phyloP scores from a whole-genome alignment of 2,797 vertebrate genomes.

The Chloroceryle amazona region DNA sequence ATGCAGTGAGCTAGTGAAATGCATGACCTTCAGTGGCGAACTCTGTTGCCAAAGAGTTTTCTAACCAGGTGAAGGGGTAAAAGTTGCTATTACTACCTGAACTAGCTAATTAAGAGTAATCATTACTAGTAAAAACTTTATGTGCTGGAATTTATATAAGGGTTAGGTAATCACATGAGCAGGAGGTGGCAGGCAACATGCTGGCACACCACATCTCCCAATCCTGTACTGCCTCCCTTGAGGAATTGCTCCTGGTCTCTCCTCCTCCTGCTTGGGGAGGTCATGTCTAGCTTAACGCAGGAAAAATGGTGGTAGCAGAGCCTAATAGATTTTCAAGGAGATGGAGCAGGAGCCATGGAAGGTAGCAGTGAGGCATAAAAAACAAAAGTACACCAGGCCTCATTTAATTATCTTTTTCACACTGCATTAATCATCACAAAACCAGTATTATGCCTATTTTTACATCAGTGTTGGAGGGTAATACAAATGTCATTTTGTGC shows the following conservation, averaged over 20 bases:
- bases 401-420: constrained; percentile 83
- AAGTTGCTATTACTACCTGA: neutral
- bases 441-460: constrained; percentile 78
- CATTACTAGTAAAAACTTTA: neutral
- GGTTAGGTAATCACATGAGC: neutral
- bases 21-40: neutral
- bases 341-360: constrained; percentile 61
- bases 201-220: accelerated
- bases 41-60: neutral
- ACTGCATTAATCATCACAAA: constrained; percentile 82
- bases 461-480: constrained; percentile 73
- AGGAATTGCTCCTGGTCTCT: neutral
- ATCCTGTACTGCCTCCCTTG: neutral
- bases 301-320: constrained; percentile 26
- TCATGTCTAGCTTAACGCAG: neutral
- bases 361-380: constrained; percentile 68
- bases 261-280: neutral
- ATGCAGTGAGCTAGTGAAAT: neutral
- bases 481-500: constrained; percentile 75
- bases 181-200: neutral
- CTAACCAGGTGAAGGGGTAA: neutral
- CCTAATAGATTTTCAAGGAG: constrained; percentile 70
- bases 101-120: neutral
- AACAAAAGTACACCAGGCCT: constrained; percentile 77
- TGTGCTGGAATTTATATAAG: neutral